A percentile compares a stretch with the other conserved stretches of the same genome.
These are phyloP conservation scores for Trypoxylus dichotomus DNA, from an alignment of 1,140 invertebrate genomes.

Conservation along the genomic window DNA sequence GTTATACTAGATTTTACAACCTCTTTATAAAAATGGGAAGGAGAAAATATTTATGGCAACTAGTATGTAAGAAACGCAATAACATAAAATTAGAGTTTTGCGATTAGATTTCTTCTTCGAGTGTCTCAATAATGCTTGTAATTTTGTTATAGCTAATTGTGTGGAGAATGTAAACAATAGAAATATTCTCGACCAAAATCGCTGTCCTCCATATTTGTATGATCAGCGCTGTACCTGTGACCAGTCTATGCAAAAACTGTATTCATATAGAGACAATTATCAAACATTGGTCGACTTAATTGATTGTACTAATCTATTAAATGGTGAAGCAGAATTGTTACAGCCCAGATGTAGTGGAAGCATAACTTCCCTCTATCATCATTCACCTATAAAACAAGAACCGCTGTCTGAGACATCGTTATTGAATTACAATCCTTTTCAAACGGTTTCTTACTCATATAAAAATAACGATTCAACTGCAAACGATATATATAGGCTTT, in stretches of 20 bases:
- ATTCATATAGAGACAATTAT: neutral
- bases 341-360: neutral
- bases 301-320: neutral
- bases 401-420: conserved; percentile 12
- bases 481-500: conserved; percentile 42
- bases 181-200: neutral
- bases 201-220: neutral
- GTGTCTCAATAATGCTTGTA: neutral
- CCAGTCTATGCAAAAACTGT: neutral
- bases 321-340: neutral
- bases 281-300: neutral
- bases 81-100: too few relatives aligned
- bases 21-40: too few relatives aligned
- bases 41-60: too few relatives aligned
- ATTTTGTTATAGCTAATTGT: conserved; percentile 39
- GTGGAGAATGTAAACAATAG: conserved; percentile 30
- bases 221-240: neutral
- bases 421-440: neutral
- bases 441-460: neutral
- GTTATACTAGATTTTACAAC: too few relatives aligned
- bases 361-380: neutral
- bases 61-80: too few relatives aligned
- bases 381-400: conserved; percentile 19
- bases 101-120: neutral
- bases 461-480: neutral